Evolutionary conservation across 2,113 vertebrate species (phyloP).

Genomic region (Malurus elegans): DNA sequence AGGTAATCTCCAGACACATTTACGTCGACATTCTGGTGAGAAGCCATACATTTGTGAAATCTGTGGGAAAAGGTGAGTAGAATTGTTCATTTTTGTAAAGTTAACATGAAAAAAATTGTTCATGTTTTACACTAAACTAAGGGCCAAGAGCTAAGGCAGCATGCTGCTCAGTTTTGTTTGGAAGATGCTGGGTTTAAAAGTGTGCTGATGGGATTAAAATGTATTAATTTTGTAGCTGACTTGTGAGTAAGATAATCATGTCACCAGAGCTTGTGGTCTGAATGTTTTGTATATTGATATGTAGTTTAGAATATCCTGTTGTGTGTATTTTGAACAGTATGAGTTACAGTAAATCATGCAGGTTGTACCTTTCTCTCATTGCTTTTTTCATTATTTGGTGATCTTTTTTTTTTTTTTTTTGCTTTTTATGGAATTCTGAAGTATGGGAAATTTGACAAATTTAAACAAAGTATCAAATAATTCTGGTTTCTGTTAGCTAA

Average conservation of each 20-base stretch:
- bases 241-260: neutral
- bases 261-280: neutral
- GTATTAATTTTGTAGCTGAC: neutral
- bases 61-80: conserved; percentile 92
- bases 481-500: neutral
- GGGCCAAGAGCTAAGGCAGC: neutral
- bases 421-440: neutral
- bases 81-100: neutral
- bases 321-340: neutral
- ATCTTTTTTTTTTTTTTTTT: neutral
- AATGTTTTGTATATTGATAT: neutral
- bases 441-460: neutral
- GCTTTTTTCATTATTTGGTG: neutral
- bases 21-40: conserved; percentile 94
- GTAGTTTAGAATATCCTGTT: neutral
- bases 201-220: neutral
- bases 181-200: neutral
- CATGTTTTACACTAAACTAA: neutral
- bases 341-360: neutral
- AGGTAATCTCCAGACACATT: conserved; percentile 94
- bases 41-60: conserved; percentile 98
- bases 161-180: neutral
- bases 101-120: neutral
- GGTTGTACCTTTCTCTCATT: neutral
- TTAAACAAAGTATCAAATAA: neutral